A percentile compares a stretch with the other conserved stretches of the same genome.
phyloP scores from a whole-genome alignment of 2,797 vertebrate species.

The Cephalopachus bancanus region DNA sequence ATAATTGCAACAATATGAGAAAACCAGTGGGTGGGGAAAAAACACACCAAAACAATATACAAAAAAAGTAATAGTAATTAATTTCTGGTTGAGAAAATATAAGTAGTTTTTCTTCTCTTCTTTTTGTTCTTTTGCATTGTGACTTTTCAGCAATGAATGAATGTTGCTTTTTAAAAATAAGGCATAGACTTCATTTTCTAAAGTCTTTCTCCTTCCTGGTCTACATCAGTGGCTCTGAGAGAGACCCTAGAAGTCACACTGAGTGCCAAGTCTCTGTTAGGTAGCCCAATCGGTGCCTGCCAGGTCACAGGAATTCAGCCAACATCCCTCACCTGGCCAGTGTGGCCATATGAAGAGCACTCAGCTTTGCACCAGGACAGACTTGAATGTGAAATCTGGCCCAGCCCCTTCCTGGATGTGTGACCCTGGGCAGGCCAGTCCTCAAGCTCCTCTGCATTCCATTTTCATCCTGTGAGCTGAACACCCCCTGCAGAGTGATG shows the following conservation, averaged over 20 bases:
- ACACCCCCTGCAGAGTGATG: background rate
- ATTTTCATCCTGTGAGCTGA: background rate
- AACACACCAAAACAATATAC: background rate
- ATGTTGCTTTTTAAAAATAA: background rate
- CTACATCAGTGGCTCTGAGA: background rate
- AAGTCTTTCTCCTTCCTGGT: background rate
- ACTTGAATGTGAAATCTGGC: background rate
- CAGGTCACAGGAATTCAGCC: too few relatives aligned
- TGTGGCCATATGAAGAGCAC: background rate
- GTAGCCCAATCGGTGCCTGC: background rate
- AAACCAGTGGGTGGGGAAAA: background rate
- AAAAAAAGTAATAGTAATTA: background rate
- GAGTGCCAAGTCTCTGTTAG: background rate
- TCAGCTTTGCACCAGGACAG: background rate
- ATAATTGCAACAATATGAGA: background rate
- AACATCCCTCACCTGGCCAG: background rate
- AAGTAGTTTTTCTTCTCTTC: too few relatives aligned
- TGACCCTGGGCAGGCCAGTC: fast-evolving
- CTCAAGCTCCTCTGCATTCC: background rate
- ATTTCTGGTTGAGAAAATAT: background rate
- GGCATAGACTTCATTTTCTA: background rate
- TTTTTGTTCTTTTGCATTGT: background rate
- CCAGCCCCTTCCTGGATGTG: background rate
- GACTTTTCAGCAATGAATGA: background rate
- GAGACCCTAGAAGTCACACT: fast-evolving